phyloP scores from a whole-genome alignment of 2,113 vertebrate species.

The Salvator merianae region DNA sequence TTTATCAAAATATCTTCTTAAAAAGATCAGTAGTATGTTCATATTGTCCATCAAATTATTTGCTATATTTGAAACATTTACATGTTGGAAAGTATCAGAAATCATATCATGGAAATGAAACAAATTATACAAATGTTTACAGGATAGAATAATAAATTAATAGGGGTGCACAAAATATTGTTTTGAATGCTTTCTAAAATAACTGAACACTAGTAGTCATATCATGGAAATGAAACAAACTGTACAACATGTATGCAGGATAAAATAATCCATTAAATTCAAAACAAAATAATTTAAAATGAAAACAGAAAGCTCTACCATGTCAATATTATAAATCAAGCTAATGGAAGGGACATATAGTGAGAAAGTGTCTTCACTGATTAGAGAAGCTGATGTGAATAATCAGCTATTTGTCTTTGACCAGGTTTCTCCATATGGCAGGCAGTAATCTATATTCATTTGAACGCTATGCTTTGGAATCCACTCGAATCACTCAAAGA shows the following conservation, averaged over 20 bases:
- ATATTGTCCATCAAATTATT: not conserved
- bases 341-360: not conserved
- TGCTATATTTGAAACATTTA: not conserved
- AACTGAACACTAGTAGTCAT: not conserved
- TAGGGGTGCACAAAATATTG: too few relatives aligned
- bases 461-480: not conserved
- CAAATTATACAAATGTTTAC: too few relatives aligned
- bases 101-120: not conserved
- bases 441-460: not conserved
- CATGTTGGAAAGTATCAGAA: not conserved
- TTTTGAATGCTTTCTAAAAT: too few relatives aligned
- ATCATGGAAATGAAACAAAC: not conserved
- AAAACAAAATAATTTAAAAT: not conserved
- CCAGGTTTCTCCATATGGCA: not conserved
- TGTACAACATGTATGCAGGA: not conserved
- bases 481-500: not conserved
- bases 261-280: not conserved
- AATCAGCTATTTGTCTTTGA: not conserved
- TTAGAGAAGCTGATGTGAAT: not conserved
- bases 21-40: not conserved
- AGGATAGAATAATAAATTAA: too few relatives aligned
- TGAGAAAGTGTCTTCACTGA: not conserved
- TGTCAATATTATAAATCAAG: slow-evolving; percentile 9
- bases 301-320: not conserved
- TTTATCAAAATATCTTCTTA: not conserved